Evolutionary conservation across 2,113 vertebrate genomes (phyloP).

Genomic region (Mormyrus lacerda): DNA sequence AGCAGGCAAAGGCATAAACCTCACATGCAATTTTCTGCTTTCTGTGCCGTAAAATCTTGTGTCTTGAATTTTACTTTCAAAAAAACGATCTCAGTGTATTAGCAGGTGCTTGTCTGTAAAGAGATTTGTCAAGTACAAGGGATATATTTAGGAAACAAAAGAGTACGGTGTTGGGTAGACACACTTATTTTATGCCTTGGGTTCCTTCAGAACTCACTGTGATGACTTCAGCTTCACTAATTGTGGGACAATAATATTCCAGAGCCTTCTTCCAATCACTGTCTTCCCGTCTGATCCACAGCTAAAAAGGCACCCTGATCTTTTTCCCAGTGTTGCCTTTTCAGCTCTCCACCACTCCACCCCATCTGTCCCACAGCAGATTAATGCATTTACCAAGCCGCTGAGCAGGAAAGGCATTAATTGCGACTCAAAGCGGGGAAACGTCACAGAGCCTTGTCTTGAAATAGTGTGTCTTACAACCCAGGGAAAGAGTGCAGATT

Average conservation of each 20-base stretch:
- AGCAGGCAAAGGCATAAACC: background rate
- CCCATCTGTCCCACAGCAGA: slow-evolving; percentile 38
- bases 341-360: background rate
- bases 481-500: slow-evolving; percentile 34
- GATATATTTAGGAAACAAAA: background rate
- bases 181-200: background rate
- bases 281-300: background rate
- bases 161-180: background rate
- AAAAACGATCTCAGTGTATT: background rate
- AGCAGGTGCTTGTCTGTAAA: background rate
- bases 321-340: background rate
- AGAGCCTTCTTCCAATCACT: slow-evolving; percentile 7
- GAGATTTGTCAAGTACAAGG: background rate
- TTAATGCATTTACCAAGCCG: slow-evolving; percentile 64
- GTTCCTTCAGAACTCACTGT: background rate
- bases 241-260: background rate
- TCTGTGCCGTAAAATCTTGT: background rate
- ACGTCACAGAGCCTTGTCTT: slow-evolving; percentile 59
- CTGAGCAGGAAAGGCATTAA: slow-evolving; percentile 65
- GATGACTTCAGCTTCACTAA: background rate
- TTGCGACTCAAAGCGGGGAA: slow-evolving; percentile 60
- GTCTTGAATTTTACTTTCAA: background rate
- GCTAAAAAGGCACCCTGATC: background rate
- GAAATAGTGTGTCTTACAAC: slow-evolving; percentile 49
- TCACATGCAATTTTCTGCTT: background rate